A percentile compares a stretch with the other conserved stretches of the same genome.
These are phyloP conservation scores for Smutsia gigantea DNA, from an alignment of 2,797 vertebrate species.

Conservation along the genomic window DNA sequence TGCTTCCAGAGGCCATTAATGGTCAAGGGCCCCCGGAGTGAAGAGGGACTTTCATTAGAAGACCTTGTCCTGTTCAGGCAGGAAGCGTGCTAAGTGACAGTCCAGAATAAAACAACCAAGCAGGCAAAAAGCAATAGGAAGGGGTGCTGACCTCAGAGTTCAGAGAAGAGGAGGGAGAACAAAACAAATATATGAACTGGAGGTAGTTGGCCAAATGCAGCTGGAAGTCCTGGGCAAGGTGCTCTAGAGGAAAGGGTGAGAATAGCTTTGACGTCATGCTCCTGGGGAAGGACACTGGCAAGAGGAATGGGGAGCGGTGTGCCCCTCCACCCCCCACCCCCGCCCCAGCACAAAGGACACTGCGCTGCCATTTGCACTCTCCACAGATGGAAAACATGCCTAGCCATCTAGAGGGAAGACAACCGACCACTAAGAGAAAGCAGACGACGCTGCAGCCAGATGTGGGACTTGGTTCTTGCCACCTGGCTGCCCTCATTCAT, in stretches of 20 bases:
- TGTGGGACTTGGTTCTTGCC: not conserved
- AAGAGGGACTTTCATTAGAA: slow-evolving; percentile 48
- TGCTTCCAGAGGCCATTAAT: not conserved
- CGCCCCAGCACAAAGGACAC: too few relatives aligned
- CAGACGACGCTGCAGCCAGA: not conserved
- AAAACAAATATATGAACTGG: not conserved
- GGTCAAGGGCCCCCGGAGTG: not conserved
- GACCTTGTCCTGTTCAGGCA: not conserved
- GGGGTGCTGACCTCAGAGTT: not conserved
- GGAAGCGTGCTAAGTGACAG: slow-evolving; percentile 28
- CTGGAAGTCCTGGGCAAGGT: not conserved
- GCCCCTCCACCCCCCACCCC: fast-evolving
- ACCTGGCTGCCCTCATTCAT: not conserved
- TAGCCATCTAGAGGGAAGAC: not conserved
- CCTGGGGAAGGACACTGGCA: not conserved
- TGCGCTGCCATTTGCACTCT: not conserved
- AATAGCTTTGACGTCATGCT: not conserved
- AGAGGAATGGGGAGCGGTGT: not conserved
- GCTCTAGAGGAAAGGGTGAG: not conserved
- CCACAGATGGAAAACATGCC: fast-evolving
- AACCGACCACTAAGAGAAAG: not conserved
- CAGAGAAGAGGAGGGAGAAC: not conserved
- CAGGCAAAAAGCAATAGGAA: slow-evolving; percentile 41
- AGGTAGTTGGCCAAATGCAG: not conserved
- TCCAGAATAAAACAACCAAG: slow-evolving; percentile 12